phyloP scores from a whole-genome alignment of 2,797 vertebrate species.

The Esox lucius region DNA sequence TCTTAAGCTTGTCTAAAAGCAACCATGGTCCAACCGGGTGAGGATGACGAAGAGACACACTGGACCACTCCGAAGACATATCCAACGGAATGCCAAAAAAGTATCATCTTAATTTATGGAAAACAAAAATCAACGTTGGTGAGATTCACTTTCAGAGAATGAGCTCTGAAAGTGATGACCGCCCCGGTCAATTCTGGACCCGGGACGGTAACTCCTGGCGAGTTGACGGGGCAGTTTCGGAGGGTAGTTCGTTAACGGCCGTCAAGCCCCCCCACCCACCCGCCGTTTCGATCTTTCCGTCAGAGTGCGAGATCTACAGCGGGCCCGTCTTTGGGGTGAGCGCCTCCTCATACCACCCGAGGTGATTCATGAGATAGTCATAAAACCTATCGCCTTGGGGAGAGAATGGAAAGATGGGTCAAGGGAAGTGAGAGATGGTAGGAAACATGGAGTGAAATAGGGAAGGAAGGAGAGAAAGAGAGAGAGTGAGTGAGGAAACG shows the following conservation, averaged over 20 bases:
- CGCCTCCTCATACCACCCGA: not conserved
- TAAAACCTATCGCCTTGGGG: conserved; percentile 52
- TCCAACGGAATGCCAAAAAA: not conserved
- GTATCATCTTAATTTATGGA: not conserved
- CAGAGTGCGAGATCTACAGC: conserved; percentile 40
- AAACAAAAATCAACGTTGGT: not conserved
- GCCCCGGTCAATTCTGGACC: conserved; percentile 5
- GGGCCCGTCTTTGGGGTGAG: not conserved
- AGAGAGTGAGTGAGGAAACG: not conserved
- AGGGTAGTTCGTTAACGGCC: conserved; percentile 37
- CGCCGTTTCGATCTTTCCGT: conserved; percentile 52
- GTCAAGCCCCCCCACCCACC: not conserved
- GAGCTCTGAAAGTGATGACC: conserved; percentile 25
- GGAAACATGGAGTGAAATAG: not conserved
- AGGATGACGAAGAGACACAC: not conserved
- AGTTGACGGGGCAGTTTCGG: conserved; percentile 37
- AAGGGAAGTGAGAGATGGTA: not conserved
- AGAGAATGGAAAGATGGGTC: not conserved
- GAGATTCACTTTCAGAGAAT: too few relatives aligned
- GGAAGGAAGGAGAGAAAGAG: not conserved
- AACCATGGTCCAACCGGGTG: not conserved
- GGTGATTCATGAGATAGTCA: conserved; percentile 52
- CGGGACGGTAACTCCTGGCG: conserved; percentile 42
- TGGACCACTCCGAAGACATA: not conserved
- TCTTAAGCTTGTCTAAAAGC: not conserved